Evolutionary conservation across 1,140 invertebrate species (phyloP), one percentile per base, ranked within the genome.

Genomic region (Megalonaias nervosa): DNA sequence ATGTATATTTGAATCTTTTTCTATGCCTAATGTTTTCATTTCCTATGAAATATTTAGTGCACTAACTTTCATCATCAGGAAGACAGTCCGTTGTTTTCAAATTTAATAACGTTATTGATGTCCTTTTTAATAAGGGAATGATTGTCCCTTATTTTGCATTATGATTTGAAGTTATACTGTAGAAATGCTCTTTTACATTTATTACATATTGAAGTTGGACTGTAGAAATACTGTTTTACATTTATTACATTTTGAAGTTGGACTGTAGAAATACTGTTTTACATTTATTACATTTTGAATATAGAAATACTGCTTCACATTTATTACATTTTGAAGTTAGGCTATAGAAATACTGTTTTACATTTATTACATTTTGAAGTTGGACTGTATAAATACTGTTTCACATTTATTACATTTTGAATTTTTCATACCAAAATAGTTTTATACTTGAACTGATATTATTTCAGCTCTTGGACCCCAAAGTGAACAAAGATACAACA

Each of bases 401-500:
- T 17, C 16, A 67, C 31, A 21, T 17, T 67, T 12, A 67, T 31
- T 17, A 67, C 14, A 31, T 67, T 67, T 26, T 31, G 23, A n/a
- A 13, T 13, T 31, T 19, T 67, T 21, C 38, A 12, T 17, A 67
- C 9, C 48, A 19, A 67, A 31, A 67, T n/a, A 38, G 23, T 16
- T 14, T 17, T 38, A 67, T 31, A 23, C 15, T 64, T 1, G 71
- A 73, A 9, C 38, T 48, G 38, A 48, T 9, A 11, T 64, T 75
- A 15, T 58, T 73, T 19, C 26, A 76, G 74, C 59, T 75, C 38
- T 59, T 80, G 23, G 74, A 78, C 60, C 76, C 74, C 16, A 60
- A 60, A 58, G 23, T 73, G 13, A 80, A 75, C 70, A 80, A 80
- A 55, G 79, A 80, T 59, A 64, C 62, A 4, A 80, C 65, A 64